phyloP scores from a whole-genome alignment of 2,888 invertebrate species.

The Platycnemis pennipes region DNA sequence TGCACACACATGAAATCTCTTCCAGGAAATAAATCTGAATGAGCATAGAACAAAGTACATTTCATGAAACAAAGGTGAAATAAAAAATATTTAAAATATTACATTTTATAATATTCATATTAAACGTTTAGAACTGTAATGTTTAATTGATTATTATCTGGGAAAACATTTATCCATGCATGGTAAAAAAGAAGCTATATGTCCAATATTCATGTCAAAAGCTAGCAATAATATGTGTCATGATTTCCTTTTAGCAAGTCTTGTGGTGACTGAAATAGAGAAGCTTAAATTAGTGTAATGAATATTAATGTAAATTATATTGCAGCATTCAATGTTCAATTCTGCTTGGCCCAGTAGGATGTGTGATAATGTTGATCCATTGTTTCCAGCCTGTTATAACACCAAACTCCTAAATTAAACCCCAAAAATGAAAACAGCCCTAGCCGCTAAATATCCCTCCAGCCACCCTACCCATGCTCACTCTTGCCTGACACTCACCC shows the following conservation, averaged over 20 bases:
- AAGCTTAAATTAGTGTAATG: conserved; percentile 40
- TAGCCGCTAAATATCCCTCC: conserved; percentile 1
- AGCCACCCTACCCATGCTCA: background rate
- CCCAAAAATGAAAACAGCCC: background rate
- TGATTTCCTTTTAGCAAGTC: conserved; percentile 40
- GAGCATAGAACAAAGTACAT: background rate
- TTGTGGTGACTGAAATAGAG: conserved; percentile 26
- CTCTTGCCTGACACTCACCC: conserved; percentile 28
- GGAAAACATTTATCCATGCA: background rate
- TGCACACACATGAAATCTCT: background rate
- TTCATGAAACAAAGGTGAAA: background rate
- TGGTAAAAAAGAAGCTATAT: background rate
- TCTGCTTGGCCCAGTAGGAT: conserved; percentile 41
- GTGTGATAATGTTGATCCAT: conserved; percentile 1
- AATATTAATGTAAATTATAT: conserved; percentile 57
- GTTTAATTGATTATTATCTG: background rate
- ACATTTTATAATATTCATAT: background rate
- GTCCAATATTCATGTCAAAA: background rate
- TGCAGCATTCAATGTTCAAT: conserved; percentile 53
- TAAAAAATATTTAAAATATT: background rate
- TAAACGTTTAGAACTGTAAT: too few relatives aligned
- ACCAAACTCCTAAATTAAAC: background rate
- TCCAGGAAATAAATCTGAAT: background rate
- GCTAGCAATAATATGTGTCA: background rate
- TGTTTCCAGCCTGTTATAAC: background rate